phyloP scores from a whole-genome alignment of 1,140 invertebrate genomes.

The Cheumatopsyche charites region DNA sequence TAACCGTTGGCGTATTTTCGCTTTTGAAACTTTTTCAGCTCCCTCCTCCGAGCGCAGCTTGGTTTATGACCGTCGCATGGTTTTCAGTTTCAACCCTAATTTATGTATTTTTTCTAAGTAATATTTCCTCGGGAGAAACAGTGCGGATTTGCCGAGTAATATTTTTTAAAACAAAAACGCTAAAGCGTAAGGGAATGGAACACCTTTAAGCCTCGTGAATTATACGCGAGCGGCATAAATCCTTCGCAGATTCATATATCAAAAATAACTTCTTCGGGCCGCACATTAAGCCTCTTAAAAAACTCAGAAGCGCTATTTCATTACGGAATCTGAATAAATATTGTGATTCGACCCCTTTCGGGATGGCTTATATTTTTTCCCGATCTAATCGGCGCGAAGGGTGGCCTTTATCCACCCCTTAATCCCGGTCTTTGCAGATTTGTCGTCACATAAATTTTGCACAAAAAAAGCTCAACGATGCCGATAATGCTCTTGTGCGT shows the following conservation, averaged over 20 bases:
- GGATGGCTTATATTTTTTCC: background rate
- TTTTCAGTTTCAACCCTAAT: slow-evolving; percentile 47
- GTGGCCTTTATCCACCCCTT: background rate
- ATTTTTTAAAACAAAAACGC: slow-evolving; percentile 45
- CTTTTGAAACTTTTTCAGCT: slow-evolving; percentile 38
- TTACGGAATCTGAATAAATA: background rate
- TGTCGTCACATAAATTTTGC: slow-evolving; percentile 31
- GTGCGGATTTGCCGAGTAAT: slow-evolving; percentile 42
- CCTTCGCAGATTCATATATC: slow-evolving; percentile 19
- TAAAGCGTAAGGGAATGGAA: slow-evolving; percentile 27
- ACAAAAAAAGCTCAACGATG: slow-evolving; percentile 12
- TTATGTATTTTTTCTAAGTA: slow-evolving; percentile 48
- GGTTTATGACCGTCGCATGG: slow-evolving; percentile 45
- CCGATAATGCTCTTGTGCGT: slow-evolving; percentile 8
- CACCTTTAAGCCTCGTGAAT: slow-evolving; percentile 46
- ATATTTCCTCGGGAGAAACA: slow-evolving; percentile 44
- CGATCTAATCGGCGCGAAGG: background rate
- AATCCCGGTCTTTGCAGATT: slow-evolving; percentile 13
- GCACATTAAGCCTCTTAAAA: no score
- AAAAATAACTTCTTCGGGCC: background rate
- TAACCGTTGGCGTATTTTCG: slow-evolving; percentile 41
- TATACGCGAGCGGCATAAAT: slow-evolving; percentile 13
- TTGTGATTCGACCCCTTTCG: background rate
- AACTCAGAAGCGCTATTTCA: no score
- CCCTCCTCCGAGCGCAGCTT: background rate